phyloP scores from a whole-genome alignment of 2,113 vertebrate species.

The Leptosomus discolor region DNA sequence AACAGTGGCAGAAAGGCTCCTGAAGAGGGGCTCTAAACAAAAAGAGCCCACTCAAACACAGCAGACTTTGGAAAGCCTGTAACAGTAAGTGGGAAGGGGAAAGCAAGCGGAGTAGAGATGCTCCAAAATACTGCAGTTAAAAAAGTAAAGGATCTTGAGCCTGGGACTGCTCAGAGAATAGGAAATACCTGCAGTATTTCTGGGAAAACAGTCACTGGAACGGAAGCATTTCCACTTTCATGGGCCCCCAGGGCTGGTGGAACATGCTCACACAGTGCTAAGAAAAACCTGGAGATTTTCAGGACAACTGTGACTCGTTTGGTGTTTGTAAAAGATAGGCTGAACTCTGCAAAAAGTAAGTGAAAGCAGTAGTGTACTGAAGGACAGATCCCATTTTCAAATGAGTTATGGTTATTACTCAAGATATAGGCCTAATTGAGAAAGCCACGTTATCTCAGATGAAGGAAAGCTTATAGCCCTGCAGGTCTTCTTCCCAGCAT shows the following conservation, averaged over 20 bases:
- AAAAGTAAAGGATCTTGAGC: background rate
- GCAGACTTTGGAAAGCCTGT: fast-evolving
- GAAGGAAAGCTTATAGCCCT: background rate
- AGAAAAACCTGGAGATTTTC: background rate
- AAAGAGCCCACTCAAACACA: background rate
- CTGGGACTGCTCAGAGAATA: background rate
- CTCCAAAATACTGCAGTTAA: background rate
- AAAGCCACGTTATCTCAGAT: background rate
- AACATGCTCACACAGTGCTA: background rate
- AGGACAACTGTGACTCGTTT: background rate
- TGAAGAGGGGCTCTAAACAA: background rate
- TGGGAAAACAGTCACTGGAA: background rate
- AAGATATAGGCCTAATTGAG: background rate
- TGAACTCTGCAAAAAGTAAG: background rate
- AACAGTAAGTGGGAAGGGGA: background rate
- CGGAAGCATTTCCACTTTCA: background rate
- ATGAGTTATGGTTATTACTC: background rate
- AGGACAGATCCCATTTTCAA: background rate
- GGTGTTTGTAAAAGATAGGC: background rate
- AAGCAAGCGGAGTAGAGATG: background rate
- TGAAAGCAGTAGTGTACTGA: fast-evolving
- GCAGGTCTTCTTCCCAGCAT: background rate
- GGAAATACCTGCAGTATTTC: background rate
- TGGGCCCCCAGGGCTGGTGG: background rate
- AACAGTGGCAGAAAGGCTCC: background rate